Base-by-base conservation (phyloP, 1,140 invertebrate genomes). In the Drosophila repletoides region DNA sequence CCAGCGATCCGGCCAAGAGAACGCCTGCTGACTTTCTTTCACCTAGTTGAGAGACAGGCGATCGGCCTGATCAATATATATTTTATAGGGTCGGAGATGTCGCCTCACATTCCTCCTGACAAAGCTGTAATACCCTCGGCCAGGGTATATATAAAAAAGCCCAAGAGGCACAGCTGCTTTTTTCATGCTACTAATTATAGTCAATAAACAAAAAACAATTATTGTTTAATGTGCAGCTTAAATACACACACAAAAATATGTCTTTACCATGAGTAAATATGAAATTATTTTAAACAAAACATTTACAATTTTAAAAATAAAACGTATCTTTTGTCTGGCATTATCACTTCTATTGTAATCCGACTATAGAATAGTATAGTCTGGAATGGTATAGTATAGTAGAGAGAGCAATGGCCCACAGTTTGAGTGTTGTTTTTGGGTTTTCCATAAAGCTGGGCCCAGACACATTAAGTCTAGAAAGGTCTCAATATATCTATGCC, bases 111-210 rank as follows among this genome's bases (percentile, higher is more conserved):
- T n/a, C n/a, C n/a, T n/a, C n/a, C n/a, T n/a, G n/a, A n/a, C n/a
- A n/a, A n/a, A n/a, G n/a, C n/a, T n/a, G n/a, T n/a, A n/a, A n/a
- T n/a, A n/a, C n/a, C n/a, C n/a, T n/a, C n/a, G n/a, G n/a, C n/a
- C n/a, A n/a, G n/a, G n/a, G n/a, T n/a, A n/a, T n/a, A n/a, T n/a
- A 58, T 46, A 76, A 77, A 41, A 75, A 67, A 52, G 61, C 45
- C 26, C 7, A 33, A 26, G 12, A 51, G 49, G 22, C 26, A 60
- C 70, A 79, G 76, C 76, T 74, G 76, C 59, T 59, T 65, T 59
- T 65, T 79, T 22, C 9, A 52, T 5, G 24, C 21, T 17, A 61
- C 72, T 76, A 80, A 81, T 72, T 58, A 80, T 81, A 81, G 77
- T 49, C 45, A 60, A 52, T 80, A 41, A 81, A 72, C 29, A 72